A percentile compares a stretch with the other conserved stretches of the same genome.
phyloP scores from a whole-genome alignment of 2,797 vertebrate species.

The Cynopterus sphinx region DNA sequence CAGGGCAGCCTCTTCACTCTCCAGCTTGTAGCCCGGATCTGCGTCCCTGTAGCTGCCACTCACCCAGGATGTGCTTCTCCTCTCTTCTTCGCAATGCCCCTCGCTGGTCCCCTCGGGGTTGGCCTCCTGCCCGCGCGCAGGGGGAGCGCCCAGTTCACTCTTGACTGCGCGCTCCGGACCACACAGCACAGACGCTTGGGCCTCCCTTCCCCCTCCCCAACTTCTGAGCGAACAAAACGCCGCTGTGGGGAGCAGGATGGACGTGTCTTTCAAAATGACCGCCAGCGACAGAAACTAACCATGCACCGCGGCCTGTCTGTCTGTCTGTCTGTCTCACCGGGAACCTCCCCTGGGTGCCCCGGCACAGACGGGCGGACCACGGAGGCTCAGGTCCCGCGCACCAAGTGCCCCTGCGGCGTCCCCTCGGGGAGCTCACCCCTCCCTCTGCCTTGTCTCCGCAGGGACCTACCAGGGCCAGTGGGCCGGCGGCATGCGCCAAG shows the following conservation, averaged over 20 bases:
- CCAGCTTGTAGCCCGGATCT: not conserved
- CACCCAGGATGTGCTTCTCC: accelerated
- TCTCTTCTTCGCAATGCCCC: too few relatives aligned
- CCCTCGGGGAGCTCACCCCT: not conserved
- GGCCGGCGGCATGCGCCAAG: conserved; percentile 97
- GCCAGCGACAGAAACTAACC: accelerated
- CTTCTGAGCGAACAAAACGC: not conserved
- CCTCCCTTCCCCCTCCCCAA: accelerated
- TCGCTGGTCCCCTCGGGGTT: accelerated
- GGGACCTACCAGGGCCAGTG: conserved; percentile 94
- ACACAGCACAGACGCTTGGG: accelerated
- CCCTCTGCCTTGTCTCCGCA: conserved; percentile 72
- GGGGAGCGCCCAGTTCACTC: not conserved
- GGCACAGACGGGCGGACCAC: accelerated
- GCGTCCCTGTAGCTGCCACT: not conserved
- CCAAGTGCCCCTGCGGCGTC: not conserved
- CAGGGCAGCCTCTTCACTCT: accelerated
- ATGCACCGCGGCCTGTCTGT: too few relatives aligned
- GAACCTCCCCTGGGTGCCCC: not conserved
- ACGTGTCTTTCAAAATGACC: not conserved
- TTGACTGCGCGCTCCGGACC: not conserved
- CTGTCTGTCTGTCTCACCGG: not conserved
- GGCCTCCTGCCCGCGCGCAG: accelerated
- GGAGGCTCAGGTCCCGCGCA: accelerated
- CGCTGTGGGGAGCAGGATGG: accelerated